These are phyloP conservation scores for Amiota communis DNA, from an alignment of 2,888 invertebrate genomes.

Conservation along the genomic window DNA sequence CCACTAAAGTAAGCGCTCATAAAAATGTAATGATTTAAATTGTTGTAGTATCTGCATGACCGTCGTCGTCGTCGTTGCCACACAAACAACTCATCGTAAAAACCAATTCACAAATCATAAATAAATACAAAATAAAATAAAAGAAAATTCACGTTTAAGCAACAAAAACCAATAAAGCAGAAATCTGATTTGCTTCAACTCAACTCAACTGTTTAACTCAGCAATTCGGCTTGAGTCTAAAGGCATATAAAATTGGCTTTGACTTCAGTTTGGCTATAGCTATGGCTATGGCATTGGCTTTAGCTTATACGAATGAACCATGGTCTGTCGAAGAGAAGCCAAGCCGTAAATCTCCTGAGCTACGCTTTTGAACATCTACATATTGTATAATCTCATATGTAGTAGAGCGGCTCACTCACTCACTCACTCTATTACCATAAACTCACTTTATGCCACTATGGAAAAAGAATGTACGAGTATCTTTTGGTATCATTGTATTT, in stretches of 20 bases:
- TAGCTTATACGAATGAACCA: background rate
- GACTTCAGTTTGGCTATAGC: too few species aligned
- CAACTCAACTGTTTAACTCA: too few species aligned
- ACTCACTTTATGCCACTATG: too few species aligned
- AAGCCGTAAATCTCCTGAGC: conserved; percentile 58
- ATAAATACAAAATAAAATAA: conserved; percentile 52
- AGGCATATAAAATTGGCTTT: too few species aligned
- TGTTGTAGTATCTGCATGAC: conserved; percentile 32
- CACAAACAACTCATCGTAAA: conserved; percentile 61
- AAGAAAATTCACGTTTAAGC: conserved; percentile 49
- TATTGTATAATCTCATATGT: too few species aligned
- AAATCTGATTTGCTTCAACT: conserved; percentile 55
- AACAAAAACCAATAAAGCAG: conserved; percentile 53
- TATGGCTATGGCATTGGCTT: too few species aligned
- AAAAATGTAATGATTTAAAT: conserved; percentile 62
- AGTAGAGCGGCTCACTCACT: too few species aligned
- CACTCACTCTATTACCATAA: too few species aligned
- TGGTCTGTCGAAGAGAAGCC: conserved; percentile 40
- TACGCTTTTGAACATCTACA: too few species aligned
- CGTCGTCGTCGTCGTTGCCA: background rate
- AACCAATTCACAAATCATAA: conserved; percentile 71
- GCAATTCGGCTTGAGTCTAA: too few species aligned
- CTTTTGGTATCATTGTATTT: background rate
- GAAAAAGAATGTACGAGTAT: conserved; percentile 36
- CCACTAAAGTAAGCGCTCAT: conserved; percentile 37